Evolutionary conservation across 2,888 invertebrate species (phyloP), one percentile per base, ranked within the genome.

Genomic region (Oligia fasciuncula): DNA sequence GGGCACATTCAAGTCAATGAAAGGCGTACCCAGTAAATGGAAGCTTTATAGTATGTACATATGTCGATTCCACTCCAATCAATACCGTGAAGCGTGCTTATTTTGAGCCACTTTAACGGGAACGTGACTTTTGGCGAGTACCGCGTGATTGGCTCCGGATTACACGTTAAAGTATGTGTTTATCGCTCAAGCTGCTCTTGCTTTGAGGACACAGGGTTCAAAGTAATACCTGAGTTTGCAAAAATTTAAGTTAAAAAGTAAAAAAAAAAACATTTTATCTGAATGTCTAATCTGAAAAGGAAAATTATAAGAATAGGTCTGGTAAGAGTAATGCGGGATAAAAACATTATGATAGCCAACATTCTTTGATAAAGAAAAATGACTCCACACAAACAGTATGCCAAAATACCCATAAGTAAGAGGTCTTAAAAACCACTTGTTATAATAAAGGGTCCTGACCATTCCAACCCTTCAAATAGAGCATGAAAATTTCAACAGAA

Each of bases 401-500:
- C 67, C 69, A 81, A 85, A 79, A 78, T 85, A 70, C 23, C 75
- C 84, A 77, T 78, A 84, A 49, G 68, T 80, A 78, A 79, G 63
- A 76, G 74, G 65, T 75, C 79, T 81, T 75, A 67, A 85, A 84
- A 89, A 90, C 85, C 85, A 85, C 83, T 90, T 90, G 81, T 87
- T 86, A 83, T 85, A 89, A 89, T 89, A 90, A 91, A 90, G 89
- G 90, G 79, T 80, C 85, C 80, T 90, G 91, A 89, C 90, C 90
- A 87, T 92, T 91, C 88, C 91, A 90, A 89, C 92, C 91, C 90
- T 87, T 92, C 91, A 92, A 93, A 93, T 93, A 92, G 91, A 91
- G 90, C 92, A 91, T 93, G 92, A 94, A 93, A 91, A 93, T 93
- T 94, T 91, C 90, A 91, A 86, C 89, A 89, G 89, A 93, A 91